Evolutionary conservation across 2,113 vertebrate species (phyloP), one percentile per base, ranked within the genome.

Genomic region (Psammodynastes pulverulentus): DNA sequence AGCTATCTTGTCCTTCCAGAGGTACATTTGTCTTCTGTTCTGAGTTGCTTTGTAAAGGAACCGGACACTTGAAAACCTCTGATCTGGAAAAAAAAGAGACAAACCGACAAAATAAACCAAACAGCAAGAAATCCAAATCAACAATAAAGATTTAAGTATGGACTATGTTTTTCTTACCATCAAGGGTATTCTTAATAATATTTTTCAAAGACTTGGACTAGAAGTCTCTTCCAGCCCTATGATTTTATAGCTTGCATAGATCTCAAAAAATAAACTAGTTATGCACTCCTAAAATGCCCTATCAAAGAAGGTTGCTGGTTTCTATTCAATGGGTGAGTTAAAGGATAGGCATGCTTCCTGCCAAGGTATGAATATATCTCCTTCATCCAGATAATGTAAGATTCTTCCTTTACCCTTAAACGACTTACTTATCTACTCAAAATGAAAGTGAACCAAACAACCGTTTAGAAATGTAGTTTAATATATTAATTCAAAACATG

Each of bases 11-110:
- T 90, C 93, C 89, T 0, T 58, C 91, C 0, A 53, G 29, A 21
- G 51, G 56, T 24, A 53, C 89, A 51, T 79, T 91, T 84, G 91
- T 58, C 46, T 94, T 96, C 90, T 94, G 94, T 84, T 96, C 94
- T 0, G 87, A 34, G 89, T 95, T 93, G 88, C 72, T 52, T 90
- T 90, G 24, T n/a, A 93, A 84, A 9, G 58, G 91, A 24, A 94
- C 39, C 4, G 96, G 97, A 3, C 89, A 56, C 24, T 95, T 97
- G 13, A 93, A 95, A 1, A 52, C 56, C 87, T 97, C 98, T 0
- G 95, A 98, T 96, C 99, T 99, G 96, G 23, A 95, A 86, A 26
- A 58, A 23, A 91, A 79, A 88, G 45, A 54, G 3, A 48, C 12
- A 92, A 5, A 87, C 7, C 0, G 17, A 84, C 5, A 84, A n/a